Evolutionary conservation across 2,888 invertebrate genomes (phyloP), one percentile per base, ranked within the genome.

Genomic region (Eumerus sabulonum): DNA sequence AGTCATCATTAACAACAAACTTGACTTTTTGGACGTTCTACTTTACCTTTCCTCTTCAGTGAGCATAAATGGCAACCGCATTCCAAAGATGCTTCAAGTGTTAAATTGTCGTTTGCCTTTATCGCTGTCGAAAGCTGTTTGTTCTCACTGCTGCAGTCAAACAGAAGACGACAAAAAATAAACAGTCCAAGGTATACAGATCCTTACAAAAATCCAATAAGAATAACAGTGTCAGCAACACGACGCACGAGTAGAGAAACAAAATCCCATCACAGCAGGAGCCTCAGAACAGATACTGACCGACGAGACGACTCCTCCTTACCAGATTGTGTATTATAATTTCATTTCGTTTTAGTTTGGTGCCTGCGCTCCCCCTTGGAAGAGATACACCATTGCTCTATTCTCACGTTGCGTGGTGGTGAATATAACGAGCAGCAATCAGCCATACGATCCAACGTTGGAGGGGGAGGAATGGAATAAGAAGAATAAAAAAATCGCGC

Each of bases 51-150:
- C 27, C 27, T 27, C 27, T 27, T 27, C 27, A n/a, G n/a, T n/a
- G n/a, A n/a, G n/a, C n/a, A n/a, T n/a, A 72, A 45, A n/a, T 56
- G 38, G 38, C 56, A 66, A 77, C 77, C 77, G 40, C 77, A 77
- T 77, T 77, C 72, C 60, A 45, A 40, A 51, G 62, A 73, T 73
- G 67, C 51, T 67, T 77, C 77, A 67, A 72, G 72, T 72, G 72
- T 77, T 72, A 77, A 77, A 72, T 77, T 72, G 72, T 77, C 77
- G 72, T 77, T 77, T 77, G 77, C 67, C 72, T 77, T 77, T 72
- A 76, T 76, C 76, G 60, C 72, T 62, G 47, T 66, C 66, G 60
- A 66, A 60, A 62, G 72, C 56, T 72, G 76, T 76, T 64, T 66
- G 71, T 70, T 60, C 60, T 66, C 66, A 54, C 60, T 48, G 60